A percentile compares a stretch with the other conserved stretches of the same genome.
phyloP scores from a whole-genome alignment of 2,888 invertebrate species.

The Clepsis dumicolana region DNA sequence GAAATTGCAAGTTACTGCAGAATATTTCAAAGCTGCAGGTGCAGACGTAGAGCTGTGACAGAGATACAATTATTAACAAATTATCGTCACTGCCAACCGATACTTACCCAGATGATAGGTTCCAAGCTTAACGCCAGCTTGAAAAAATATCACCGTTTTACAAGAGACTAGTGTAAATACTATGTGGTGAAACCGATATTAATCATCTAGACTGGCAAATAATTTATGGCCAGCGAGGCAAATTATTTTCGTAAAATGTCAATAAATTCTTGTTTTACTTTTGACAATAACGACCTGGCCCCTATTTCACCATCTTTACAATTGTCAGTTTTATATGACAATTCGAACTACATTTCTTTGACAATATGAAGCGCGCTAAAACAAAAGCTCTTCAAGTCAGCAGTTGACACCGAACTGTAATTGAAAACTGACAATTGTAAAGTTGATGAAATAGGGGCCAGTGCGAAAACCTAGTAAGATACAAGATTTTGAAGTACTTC shows the following conservation, averaged over 20 bases:
- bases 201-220: constrained; percentile 61
- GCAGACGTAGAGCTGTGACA: constrained; percentile 63
- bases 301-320: no score
- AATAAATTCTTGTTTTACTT: neutral
- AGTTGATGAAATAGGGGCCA: no score
- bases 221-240: constrained; percentile 59
- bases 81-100: constrained; percentile 74
- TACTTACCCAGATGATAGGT: constrained; percentile 72
- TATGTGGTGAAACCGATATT: constrained; percentile 66
- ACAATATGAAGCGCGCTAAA: no score
- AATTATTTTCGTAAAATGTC: constrained; percentile 41
- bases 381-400: no score
- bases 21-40: constrained; percentile 47
- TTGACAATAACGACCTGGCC: neutral
- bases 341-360: no score
- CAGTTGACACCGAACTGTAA: no score
- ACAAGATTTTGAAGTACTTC: no score
- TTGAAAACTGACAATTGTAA: no score
- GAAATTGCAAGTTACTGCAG: constrained; percentile 10
- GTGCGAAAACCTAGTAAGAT: no score
- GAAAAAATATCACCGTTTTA: constrained; percentile 73
- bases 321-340: no score
- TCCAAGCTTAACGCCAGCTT: constrained; percentile 64
- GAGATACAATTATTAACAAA: constrained; percentile 79
- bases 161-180: constrained; percentile 74